Evolutionary conservation across 2,113 vertebrate species (phyloP), one percentile per base, ranked within the genome.

Genomic region (Uropsilus gracilis): DNA sequence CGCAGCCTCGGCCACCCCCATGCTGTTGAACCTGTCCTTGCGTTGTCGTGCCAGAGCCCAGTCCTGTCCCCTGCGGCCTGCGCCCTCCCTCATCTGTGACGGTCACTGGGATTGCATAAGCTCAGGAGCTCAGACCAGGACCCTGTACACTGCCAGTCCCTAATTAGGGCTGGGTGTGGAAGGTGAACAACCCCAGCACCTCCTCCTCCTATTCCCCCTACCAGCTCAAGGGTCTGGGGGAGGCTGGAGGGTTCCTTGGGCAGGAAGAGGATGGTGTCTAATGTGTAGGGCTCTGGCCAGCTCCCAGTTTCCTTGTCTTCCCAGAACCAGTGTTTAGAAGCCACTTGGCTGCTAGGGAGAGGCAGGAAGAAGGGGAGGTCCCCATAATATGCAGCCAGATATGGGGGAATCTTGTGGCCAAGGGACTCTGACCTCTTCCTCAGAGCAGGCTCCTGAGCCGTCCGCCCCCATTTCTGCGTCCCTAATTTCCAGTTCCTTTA

Each of bases 91-190:
- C 18, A 26, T 53, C 22, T 71, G 42, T 26, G 28, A 6, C 26
- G 12, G 59, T 61, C 26, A 61, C 59, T 11, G 8, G 2, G 1
- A 3, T 10, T 13, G 4, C 42, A 50, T 26, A 57, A 22, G 34
- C 50, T 69, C 30, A 3, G 55, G 32, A 71, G 59, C 20, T 85
- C 48, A 32, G 34, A 34, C 44, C 7, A 86, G 28, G 46, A 22
- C n/a, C 53, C 39, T 16, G 78, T 13, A 48, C 28, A 26, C n/a
- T 76, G 34, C 7, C 0, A 0, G 39, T 4, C 26, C 44, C 53
- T 37, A 64, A 57, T 50, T 42, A 44, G 42, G 32, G 30, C 34
- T 5, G 73, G n/a, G 9, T 20, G 8, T 44, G n/a, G 71, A n/a
- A 57, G 18, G 39, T 44, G 8, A 28, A 8, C 46, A 8, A 26